These are phyloP conservation scores for Caenorhabditis briggsae DNA, from an alignment of 1,140 invertebrate species.

Conservation along the genomic window DNA sequence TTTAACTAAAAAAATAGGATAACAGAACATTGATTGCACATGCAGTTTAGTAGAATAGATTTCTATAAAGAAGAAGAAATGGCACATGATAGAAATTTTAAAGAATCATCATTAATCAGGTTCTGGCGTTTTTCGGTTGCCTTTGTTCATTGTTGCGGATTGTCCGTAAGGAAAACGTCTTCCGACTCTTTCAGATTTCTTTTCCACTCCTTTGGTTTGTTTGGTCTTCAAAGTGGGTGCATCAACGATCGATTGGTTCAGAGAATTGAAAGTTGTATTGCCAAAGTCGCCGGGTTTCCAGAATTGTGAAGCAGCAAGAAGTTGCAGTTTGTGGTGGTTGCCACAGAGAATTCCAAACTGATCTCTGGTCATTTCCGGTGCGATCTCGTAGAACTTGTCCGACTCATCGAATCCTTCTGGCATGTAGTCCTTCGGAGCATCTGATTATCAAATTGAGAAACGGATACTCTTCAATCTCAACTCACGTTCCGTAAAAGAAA, in stretches of 20 bases:
- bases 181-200: background rate
- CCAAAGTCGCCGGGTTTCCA: background rate
- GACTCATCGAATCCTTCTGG: background rate
- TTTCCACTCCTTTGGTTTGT: background rate
- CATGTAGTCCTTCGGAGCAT: constrained; percentile 7
- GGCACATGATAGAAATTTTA: background rate
- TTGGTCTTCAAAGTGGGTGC: background rate
- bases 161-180: background rate
- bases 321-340: background rate
- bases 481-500: background rate
- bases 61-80: background rate
- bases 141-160: background rate
- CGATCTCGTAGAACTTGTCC: background rate
- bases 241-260: background rate
- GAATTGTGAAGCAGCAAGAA: background rate
- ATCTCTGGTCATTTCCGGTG: background rate
- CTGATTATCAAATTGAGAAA: background rate
- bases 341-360: constrained; percentile 8
- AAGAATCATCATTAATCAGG: background rate
- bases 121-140: background rate
- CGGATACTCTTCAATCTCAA: no score
- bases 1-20: no score
- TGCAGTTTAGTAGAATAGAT: no score
- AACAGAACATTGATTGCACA: background rate
- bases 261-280: background rate